These are phyloP conservation scores for Malurus alboscapulatus DNA, from an alignment of 2,113 vertebrate species.

Conservation along the genomic window DNA sequence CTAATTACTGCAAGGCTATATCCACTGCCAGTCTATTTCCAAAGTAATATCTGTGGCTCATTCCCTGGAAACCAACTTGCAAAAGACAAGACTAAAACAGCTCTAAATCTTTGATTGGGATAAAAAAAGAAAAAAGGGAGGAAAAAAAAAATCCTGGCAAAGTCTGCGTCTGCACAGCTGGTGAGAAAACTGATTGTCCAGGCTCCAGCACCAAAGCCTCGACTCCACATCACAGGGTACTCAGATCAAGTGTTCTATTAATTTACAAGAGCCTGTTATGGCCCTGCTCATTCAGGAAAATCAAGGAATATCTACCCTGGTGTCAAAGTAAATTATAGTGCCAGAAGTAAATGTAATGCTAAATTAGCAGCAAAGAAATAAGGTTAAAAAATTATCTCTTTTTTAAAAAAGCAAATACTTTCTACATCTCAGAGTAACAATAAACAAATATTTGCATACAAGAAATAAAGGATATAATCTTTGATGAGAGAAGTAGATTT, in stretches of 20 bases:
- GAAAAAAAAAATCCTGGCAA: background rate
- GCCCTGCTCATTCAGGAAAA: background rate
- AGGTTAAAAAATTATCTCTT: background rate
- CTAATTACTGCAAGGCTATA: slow-evolving; percentile 10
- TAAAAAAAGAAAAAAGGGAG: background rate
- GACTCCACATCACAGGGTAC: background rate
- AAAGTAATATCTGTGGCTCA: background rate
- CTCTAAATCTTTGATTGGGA: background rate
- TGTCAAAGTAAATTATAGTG: slow-evolving; percentile 7
- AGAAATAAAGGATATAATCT: background rate
- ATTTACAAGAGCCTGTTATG: background rate
- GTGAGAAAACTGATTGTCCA: slow-evolving; percentile 8
- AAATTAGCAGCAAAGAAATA: background rate
- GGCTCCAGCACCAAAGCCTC: background rate
- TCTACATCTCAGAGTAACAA: background rate
- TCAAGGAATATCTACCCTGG: background rate
- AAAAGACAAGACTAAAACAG: background rate
- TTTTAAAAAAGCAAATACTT: background rate
- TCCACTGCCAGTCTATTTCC: background rate
- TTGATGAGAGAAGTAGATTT: background rate
- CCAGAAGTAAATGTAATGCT: background rate
- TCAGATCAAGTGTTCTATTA: slow-evolving; percentile 5
- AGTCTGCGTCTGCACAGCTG: slow-evolving; percentile 1
- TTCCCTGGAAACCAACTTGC: background rate
- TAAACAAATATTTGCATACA: background rate